These are phyloP conservation scores for Charanyca ferruginea DNA, from an alignment of 2,888 invertebrate species.

Conservation along the genomic window DNA sequence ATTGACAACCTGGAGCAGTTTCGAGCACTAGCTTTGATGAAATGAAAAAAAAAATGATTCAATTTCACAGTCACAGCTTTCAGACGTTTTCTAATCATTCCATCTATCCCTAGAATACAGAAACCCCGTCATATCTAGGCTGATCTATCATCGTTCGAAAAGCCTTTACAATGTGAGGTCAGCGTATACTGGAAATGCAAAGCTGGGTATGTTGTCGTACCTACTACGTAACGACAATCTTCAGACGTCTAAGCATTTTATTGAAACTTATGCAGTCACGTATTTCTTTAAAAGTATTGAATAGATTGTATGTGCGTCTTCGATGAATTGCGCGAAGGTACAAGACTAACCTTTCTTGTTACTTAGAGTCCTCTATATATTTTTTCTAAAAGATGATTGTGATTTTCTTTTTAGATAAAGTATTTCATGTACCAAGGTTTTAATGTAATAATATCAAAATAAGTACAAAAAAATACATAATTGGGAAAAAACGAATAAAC, in stretches of 20 bases:
- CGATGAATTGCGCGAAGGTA: constrained; percentile 50
- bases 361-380: constrained; percentile 20
- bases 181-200: background rate
- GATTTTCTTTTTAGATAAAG: constrained; percentile 14
- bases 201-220: background rate
- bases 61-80: constrained; percentile 17
- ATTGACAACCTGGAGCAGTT: constrained; percentile 2
- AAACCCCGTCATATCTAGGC: background rate
- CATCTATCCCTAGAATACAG: background rate
- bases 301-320: constrained; percentile 45
- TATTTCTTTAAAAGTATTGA: constrained; percentile 58
- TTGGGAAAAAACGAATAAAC: too few species aligned
- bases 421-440: background rate
- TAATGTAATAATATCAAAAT: background rate
- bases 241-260: constrained; percentile 43
- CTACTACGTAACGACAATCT: constrained; percentile 22
- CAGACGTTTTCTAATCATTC: constrained; percentile 4
- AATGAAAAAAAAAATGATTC: constrained; percentile 16
- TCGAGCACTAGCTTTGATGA: constrained; percentile 31
- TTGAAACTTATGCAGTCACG: constrained; percentile 60
- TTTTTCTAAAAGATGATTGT: constrained; percentile 7
- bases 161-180: background rate
- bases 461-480: background rate
- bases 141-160: background rate
- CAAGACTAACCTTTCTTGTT: constrained; percentile 58